Base-by-base conservation (phyloP, 2,888 invertebrate genomes). In the Hirtodrosophila duncani region DNA sequence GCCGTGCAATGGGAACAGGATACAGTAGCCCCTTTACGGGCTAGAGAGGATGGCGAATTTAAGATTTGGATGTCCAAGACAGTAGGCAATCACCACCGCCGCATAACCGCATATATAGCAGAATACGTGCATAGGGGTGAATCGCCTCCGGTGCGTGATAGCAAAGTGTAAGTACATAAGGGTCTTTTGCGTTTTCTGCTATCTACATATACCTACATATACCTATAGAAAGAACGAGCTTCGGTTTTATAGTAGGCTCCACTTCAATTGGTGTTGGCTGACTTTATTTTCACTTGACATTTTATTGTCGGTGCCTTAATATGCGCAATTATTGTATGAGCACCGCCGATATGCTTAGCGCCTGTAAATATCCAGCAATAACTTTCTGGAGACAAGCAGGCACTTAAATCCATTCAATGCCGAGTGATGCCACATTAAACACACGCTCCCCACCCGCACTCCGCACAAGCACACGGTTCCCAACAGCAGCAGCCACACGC, bases 311-410 rank as follows among this genome's bases (percentile, higher is more conserved):
- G 29, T 41, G 30, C 31, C 29, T 50, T 49, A 65, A 34, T 49
- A 24, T 16, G 31, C 41, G 52, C 50, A 67, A 70, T 68, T 69
- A 67, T 61, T n/a, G n/a, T n/a, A n/a, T n/a, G n/a, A n/a, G 39
- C 56, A 30, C 57, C 57, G 56, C 24, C 56, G 30, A 52, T 55
- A 55, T 52, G 65, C 44, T 77, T 57, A 49, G 61, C 36, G 33
- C 24, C 39, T 38, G 33, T 57, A 59, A 64, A 64, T 58, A 68
- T 64, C 44, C 49, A 30, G 65, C 68, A 67, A 61, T 77, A 64
- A 61, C 65, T 69, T 77, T 71, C n/a, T 17, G 9, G 62, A 77
- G 38, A 23, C 31, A 20, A 13, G 26, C 29, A 30, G 21, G 46
- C 66, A 64, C 69, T 68, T 53, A 48, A 57, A 68, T 48, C 46